Percentiles rank a stretch among this genome's conserved stretches.
Evolutionary conservation across 2,888 invertebrate species (phyloP).

Genomic region (Drosophila villosipedis): DNA sequence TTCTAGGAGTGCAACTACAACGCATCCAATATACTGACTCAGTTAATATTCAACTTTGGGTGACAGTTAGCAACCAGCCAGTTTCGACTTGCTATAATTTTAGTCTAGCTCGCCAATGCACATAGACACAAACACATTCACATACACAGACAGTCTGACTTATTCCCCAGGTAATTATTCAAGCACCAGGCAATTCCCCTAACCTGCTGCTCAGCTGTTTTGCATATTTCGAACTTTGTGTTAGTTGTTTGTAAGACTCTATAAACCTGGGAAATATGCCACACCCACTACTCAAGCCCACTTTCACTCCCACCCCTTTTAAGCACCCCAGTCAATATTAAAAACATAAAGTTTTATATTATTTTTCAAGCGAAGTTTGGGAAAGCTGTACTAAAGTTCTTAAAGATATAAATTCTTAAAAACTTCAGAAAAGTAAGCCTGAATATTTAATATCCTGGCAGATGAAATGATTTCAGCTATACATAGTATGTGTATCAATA

Average conservation of each 20-base stretch:
- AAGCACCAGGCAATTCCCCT: constrained; percentile 27
- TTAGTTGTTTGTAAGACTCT: constrained; percentile 48
- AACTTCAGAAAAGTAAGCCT: not conserved
- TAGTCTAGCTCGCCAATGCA: not conserved
- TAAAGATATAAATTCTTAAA: not conserved
- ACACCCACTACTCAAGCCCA: not conserved
- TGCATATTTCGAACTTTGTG: constrained; percentile 68
- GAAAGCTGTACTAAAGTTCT: not conserved
- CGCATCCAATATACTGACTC: constrained; percentile 29
- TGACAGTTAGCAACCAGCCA: constrained; percentile 22
- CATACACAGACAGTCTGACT: not conserved
- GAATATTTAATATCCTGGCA: not conserved
- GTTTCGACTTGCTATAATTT: not conserved
- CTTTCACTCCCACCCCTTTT: not conserved
- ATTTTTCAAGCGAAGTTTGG: not conserved
- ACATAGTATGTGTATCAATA: not conserved
- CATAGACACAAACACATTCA: not conserved
- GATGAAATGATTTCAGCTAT: not conserved
- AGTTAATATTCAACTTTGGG: constrained; percentile 25
- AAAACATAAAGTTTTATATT: constrained; percentile 70
- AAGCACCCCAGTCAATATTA: constrained; percentile 46
- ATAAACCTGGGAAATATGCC: constrained; percentile 53
- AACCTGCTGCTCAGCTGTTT: constrained; percentile 40
- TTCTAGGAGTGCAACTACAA: constrained; percentile 19
- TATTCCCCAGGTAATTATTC: constrained; percentile 58